Evolutionary conservation across 2,888 invertebrate species (phyloP).

Genomic region (Phyllotreta cruciferae): DNA sequence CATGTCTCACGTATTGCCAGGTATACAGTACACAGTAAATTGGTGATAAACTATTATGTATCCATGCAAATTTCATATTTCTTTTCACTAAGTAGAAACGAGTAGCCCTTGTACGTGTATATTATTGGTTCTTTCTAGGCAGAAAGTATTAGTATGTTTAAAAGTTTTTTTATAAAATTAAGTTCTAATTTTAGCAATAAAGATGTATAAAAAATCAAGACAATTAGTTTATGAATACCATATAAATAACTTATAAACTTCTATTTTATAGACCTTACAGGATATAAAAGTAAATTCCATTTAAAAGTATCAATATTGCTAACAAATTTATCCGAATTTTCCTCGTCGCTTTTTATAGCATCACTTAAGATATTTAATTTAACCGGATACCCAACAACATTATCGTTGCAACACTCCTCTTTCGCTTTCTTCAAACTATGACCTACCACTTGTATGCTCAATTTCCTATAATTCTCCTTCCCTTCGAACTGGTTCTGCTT

Average conservation of each 20-base stretch:
- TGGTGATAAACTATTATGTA: constrained; percentile 4
- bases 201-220: neutral
- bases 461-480: constrained; percentile 59
- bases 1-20: too few species aligned
- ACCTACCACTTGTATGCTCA: constrained; percentile 65
- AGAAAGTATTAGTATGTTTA: constrained; percentile 14
- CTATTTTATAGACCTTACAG: constrained; percentile 18
- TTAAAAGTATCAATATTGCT: constrained; percentile 14
- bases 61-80: neutral
- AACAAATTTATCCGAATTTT: constrained; percentile 15
- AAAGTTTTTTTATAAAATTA: constrained; percentile 11
- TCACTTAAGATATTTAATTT: constrained; percentile 6
- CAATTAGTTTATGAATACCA: neutral
- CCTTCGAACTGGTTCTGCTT: constrained; percentile 63
- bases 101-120: constrained; percentile 8
- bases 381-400: neutral
- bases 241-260: neutral
- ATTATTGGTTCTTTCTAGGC: constrained; percentile 10
- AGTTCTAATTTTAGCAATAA: constrained; percentile 18
- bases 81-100: constrained; percentile 2
- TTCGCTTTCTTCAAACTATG: constrained; percentile 1
- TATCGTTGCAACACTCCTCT: neutral
- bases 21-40: too few species aligned
- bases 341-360: constrained; percentile 4
- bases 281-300: constrained; percentile 9